Conservation (phyloP, 2,797 vertebrate species). For the Gambelia wislizenii region DNA sequence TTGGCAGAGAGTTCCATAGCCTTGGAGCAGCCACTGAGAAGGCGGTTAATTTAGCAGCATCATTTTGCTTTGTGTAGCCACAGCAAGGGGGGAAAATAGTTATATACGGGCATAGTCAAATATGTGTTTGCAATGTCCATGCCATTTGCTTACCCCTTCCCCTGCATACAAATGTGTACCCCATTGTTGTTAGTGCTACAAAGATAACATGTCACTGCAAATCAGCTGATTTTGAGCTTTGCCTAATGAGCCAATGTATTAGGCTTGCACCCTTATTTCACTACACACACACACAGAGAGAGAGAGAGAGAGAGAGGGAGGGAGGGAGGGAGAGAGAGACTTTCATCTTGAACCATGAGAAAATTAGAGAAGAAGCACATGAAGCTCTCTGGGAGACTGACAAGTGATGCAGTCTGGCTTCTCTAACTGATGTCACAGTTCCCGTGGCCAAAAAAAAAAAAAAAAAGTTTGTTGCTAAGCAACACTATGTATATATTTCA, state of each 20-base stretch:
- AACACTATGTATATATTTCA: constrained; percentile 76
- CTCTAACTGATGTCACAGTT: constrained; percentile 70
- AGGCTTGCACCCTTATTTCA: not conserved
- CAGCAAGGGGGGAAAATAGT: not conserved
- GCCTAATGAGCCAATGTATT: constrained; percentile 5
- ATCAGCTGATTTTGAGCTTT: constrained; percentile 22
- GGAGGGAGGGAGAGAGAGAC: not conserved
- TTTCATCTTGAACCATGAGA: constrained; percentile 40
- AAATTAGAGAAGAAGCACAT: constrained; percentile 50
- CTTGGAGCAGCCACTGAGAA: not conserved
- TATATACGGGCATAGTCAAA: not conserved
- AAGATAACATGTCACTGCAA: constrained; percentile 13
- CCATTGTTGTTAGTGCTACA: not conserved
- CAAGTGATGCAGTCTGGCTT: constrained; percentile 57
- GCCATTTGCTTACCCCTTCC: not conserved
- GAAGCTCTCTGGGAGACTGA: constrained; percentile 54
- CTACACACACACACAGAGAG: too few relatives aligned
- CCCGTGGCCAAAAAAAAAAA: constrained; percentile 60
- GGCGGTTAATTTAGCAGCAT: not conserved
- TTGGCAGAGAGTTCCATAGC: not conserved
- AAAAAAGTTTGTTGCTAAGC: constrained; percentile 75
- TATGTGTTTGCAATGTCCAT: not conserved
- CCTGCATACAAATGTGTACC: not conserved
- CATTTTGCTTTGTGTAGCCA: not conserved
- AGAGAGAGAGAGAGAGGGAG: not conserved